Conservation (phyloP, 1,140 invertebrate species). For the Trigoniulus corallinus region DNA sequence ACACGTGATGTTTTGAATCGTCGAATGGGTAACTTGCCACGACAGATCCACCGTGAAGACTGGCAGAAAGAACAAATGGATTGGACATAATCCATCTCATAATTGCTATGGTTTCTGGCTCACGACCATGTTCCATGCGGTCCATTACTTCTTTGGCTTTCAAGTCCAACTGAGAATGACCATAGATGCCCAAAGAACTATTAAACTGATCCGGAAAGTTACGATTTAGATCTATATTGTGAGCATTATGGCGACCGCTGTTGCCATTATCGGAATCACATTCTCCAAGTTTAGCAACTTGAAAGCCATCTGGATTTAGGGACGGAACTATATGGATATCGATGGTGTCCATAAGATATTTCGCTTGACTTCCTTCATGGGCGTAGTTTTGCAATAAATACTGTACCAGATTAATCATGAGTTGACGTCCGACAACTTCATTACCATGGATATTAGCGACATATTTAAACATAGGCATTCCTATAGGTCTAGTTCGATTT, state of each 20-base stretch:
- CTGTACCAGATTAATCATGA: conserved; percentile 66
- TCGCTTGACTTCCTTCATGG: conserved; percentile 37
- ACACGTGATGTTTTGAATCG: conserved; percentile 34
- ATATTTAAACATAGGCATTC: conserved; percentile 83
- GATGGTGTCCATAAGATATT: conserved; percentile 52
- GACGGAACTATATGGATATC: conserved; percentile 84
- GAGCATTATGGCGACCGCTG: conserved; percentile 58
- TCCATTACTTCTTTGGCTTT: neutral
- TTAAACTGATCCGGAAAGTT: conserved; percentile 80
- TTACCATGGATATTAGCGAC: conserved; percentile 98
- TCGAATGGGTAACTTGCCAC: conserved; percentile 83
- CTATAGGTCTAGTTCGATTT: conserved; percentile 38
- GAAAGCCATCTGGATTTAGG: conserved; percentile 83
- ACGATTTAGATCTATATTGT: conserved; percentile 62
- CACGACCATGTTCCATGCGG: conserved; percentile 24
- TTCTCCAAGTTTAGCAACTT: conserved; percentile 52
- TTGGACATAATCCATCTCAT: conserved; percentile 72
- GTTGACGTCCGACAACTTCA: conserved; percentile 78
- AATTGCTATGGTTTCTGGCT: conserved; percentile 80
- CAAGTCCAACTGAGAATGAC: neutral
- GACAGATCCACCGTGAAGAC: conserved; percentile 74
- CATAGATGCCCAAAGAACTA: neutral
- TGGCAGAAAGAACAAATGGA: conserved; percentile 79
- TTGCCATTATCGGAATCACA: conserved; percentile 47
- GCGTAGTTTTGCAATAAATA: conserved; percentile 74